Conservation (phyloP, 1,140 invertebrate species). For the Drosophila auraria region DNA sequence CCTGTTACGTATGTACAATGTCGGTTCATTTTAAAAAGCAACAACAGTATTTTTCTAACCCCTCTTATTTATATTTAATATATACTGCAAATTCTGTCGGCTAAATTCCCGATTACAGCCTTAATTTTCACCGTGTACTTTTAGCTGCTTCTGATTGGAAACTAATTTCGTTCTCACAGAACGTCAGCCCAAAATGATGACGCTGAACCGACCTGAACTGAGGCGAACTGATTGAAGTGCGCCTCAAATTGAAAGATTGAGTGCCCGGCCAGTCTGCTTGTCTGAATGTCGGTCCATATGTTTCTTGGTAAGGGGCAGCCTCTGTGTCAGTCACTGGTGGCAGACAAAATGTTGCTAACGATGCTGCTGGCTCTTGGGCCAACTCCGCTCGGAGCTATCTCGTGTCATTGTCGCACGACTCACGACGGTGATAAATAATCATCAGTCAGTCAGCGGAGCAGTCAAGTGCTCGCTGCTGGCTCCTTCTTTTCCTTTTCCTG, state of each 20-base stretch:
- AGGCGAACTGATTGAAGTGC: slow-evolving; percentile 47
- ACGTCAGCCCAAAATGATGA: slow-evolving; percentile 64
- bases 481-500: slow-evolving; percentile 26
- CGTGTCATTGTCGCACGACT: slow-evolving; percentile 82
- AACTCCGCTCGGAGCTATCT: slow-evolving; percentile 51
- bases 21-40: too few relatives aligned
- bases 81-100: too few relatives aligned
- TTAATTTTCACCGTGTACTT: background rate
- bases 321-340: slow-evolving; percentile 58
- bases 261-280: slow-evolving; percentile 42
- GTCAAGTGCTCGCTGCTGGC: slow-evolving; percentile 39
- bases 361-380: slow-evolving; percentile 54
- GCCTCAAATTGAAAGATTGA: slow-evolving; percentile 68
- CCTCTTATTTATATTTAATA: too few relatives aligned
- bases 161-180: slow-evolving; percentile 72
- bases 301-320: slow-evolving; percentile 26
- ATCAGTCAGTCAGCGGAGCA: slow-evolving; percentile 56
- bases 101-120: too few relatives aligned
- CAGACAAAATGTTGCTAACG: slow-evolving; percentile 77
- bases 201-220: slow-evolving; percentile 39
- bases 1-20: too few relatives aligned
- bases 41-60: too few relatives aligned
- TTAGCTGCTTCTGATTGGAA: slow-evolving; percentile 25
- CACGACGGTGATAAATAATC: slow-evolving; percentile 83
- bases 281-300: slow-evolving; percentile 25